Base-by-base conservation (phyloP, 2,797 vertebrate genomes). In the Aeoliscus strigatus region DNA sequence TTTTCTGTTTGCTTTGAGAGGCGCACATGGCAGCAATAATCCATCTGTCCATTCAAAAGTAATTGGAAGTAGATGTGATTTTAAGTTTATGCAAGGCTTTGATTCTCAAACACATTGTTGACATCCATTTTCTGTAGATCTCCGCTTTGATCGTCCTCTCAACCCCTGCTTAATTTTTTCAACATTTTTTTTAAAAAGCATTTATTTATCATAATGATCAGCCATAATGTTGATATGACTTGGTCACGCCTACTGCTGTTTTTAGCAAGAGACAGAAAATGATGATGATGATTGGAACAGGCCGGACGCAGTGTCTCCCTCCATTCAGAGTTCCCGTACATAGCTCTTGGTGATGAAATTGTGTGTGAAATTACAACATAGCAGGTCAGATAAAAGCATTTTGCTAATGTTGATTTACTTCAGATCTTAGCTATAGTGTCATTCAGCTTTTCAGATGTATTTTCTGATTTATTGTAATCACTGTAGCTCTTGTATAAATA, bases 1-100 rank as follows among this genome's bases (percentile, higher is more conserved):
- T 73, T 71, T 55, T 16, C 33, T 46, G 12, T 55, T 57, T 61
- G 39, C 39, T 51, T 46, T 54, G 39, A 44, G 21, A 37, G 9
- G 23, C 9, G 3, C 66, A 71, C 39, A 12, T 76, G 58, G 45
- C 32, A 67, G 15, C 41, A 51, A 64, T 66, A 66, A 61, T 13
- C 9, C 9, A 35, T 59, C 64, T 62, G 29, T 66, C 14, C 8
- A 44, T 21, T 44, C 21, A 50, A 57, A 28, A 18, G 49, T 35
- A 23, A 35, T 35, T 21, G 10, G 27, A 27, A 44, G 39, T 34
- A 11, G 14, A 16, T n/a, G 46, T 60, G 26, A 45, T 59, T 36
- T 60, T 46, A 11, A 32, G 8, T 52, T 50, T 47, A 14, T 26
- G 37, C 27, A 21, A 6, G 9, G 11, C 17, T 51, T 57, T 50